Evolutionary conservation across 2,888 invertebrate species (phyloP).

Genomic region (Cinara cedri): DNA sequence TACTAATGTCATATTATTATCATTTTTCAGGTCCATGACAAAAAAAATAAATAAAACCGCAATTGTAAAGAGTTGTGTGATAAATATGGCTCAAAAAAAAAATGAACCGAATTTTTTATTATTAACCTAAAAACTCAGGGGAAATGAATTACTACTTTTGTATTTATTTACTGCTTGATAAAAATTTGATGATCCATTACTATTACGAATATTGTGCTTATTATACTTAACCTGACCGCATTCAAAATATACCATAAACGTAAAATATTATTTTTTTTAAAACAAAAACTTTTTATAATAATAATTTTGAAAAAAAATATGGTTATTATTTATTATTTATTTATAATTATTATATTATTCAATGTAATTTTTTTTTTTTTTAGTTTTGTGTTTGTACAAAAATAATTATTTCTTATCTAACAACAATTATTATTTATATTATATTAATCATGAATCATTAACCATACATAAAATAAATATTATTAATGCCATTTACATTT

Average conservation of each 20-base stretch:
- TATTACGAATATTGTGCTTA: not conserved
- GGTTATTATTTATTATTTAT: slow-evolving; percentile 55
- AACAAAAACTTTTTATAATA: not conserved
- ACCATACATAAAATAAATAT: slow-evolving; percentile 45
- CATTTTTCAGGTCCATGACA: slow-evolving; percentile 42
- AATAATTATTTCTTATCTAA: slow-evolving; percentile 45
- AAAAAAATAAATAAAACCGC: not conserved
- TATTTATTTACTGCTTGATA: slow-evolving; percentile 12
- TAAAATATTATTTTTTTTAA: no score
- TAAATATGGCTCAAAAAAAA: slow-evolving; percentile 45
- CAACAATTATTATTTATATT: slow-evolving; percentile 50
- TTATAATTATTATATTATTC: slow-evolving; percentile 50
- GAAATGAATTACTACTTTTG: slow-evolving; percentile 12
- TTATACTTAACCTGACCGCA: not conserved
- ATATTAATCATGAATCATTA: slow-evolving; percentile 51
- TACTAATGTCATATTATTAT: not conserved
- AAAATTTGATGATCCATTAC: not conserved
- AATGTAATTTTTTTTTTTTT: slow-evolving; percentile 36
- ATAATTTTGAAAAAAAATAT: not conserved
- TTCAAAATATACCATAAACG: slow-evolving; percentile 15
- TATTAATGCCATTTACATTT: slow-evolving; percentile 53
- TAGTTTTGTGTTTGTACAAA: slow-evolving; percentile 51
- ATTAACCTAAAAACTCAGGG: slow-evolving; percentile 9
- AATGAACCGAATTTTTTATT: slow-evolving; percentile 54
- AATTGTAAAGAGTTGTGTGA: slow-evolving; percentile 28